Percentiles rank a stretch among this genome's conserved stretches.
Evolutionary conservation across 1,140 invertebrate species (phyloP).

Genomic region (Calliopsis andreniformis): DNA sequence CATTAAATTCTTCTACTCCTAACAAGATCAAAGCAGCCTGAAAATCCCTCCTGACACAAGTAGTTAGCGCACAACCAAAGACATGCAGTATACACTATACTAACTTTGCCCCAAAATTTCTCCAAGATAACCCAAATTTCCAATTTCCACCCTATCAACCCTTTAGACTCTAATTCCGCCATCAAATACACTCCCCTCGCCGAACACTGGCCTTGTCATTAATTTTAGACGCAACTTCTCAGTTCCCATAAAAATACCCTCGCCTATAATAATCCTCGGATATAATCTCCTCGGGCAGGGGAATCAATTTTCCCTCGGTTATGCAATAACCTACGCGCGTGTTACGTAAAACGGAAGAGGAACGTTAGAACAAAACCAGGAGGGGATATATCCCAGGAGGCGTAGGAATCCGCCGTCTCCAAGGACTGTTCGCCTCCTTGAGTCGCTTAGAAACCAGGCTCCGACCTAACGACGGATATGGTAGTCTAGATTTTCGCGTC

Average conservation of each 20-base stretch:
- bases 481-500: slow-evolving; percentile 43
- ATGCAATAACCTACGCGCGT: neutral
- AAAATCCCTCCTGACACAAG: too few species aligned
- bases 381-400: too few species aligned
- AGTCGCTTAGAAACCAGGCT: slow-evolving; percentile 14
- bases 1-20: too few species aligned
- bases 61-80: too few species aligned
- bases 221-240: neutral
- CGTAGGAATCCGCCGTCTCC: neutral
- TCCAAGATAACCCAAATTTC: too few species aligned
- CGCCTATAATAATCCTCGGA: neutral
- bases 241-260: neutral
- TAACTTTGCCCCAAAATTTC: too few species aligned
- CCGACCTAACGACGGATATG: slow-evolving; percentile 1
- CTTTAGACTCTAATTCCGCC: too few species aligned
- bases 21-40: too few species aligned
- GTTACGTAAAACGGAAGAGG: neutral
- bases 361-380: neutral
- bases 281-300: neutral
- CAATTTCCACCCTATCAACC: too few species aligned
- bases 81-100: too few species aligned
- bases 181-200: too few species aligned
- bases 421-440: neutral
- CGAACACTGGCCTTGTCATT: too few species aligned
- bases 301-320: neutral